These are phyloP conservation scores for Clinocottus analis DNA, from an alignment of 2,113 vertebrate species.

Conservation along the genomic window DNA sequence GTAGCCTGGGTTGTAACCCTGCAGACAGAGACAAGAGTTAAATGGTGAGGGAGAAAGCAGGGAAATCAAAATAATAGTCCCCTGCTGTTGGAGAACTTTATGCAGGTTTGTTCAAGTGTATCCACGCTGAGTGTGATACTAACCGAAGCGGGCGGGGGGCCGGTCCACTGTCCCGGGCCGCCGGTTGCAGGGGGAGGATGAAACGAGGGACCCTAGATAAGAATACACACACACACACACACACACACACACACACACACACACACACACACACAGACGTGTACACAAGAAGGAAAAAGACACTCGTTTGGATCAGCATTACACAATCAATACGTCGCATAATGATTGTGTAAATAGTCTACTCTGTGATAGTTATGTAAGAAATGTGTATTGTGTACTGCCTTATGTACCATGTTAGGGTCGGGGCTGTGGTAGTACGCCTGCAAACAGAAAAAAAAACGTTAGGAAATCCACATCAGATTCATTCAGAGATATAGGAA, in stretches of 20 bases:
- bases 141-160: conserved; percentile 53
- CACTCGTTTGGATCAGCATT: neutral
- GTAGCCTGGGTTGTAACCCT: conserved; percentile 61
- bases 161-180: conserved; percentile 52
- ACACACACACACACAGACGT: neutral
- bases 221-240: conserved; percentile 2
- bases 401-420: conserved; percentile 26
- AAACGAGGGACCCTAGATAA: conserved; percentile 44
- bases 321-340: neutral
- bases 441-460: conserved; percentile 44
- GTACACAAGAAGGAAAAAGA: neutral
- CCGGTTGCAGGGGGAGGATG: conserved; percentile 46
- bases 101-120: neutral
- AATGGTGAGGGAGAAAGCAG: neutral
- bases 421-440: conserved; percentile 27
- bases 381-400: neutral
- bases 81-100: neutral
- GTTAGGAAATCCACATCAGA: neutral
- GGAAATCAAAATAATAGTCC: neutral
- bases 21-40: neutral
- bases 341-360: neutral
- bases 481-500: neutral
- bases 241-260: conserved; percentile 9
- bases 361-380: neutral
- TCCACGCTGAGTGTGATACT: conserved; percentile 31